A percentile compares a stretch with the other conserved stretches of the same genome.
phyloP scores from a whole-genome alignment of 2,113 vertebrate species.

The Delphinus delphis region DNA sequence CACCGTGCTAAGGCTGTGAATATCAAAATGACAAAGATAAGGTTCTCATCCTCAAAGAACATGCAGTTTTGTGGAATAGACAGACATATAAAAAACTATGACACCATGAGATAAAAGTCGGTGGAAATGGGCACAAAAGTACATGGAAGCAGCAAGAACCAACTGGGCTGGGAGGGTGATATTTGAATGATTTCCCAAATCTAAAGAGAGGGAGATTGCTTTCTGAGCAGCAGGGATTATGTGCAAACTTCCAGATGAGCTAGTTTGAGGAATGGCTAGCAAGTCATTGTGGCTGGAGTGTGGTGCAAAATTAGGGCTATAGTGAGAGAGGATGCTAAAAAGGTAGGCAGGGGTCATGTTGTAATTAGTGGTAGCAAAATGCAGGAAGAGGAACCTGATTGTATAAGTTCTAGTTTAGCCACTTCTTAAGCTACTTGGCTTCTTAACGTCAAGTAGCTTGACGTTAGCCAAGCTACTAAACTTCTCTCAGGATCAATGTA shows the following conservation, averaged over 20 bases:
- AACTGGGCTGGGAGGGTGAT: background rate
- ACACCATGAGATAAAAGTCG: background rate
- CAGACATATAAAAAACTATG: background rate
- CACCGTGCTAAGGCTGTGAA: background rate
- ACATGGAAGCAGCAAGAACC: background rate
- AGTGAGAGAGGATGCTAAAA: background rate
- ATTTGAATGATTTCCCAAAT: background rate
- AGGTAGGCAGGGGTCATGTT: background rate
- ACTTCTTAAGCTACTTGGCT: background rate
- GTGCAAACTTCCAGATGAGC: background rate
- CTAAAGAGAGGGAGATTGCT: background rate
- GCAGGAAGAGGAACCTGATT: background rate
- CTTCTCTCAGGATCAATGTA: background rate
- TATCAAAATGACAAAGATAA: background rate
- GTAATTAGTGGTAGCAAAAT: background rate
- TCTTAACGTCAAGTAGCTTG: background rate
- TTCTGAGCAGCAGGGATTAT: background rate
- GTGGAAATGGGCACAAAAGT: background rate
- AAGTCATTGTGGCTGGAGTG: background rate
- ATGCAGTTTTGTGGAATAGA: conserved; percentile 1
- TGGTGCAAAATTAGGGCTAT: background rate
- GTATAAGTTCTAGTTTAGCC: background rate
- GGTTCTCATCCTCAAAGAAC: background rate
- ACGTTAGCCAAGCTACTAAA: background rate
- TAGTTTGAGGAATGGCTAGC: background rate